phyloP scores from a whole-genome alignment of 2,888 invertebrate species.

The Quadroppia sp. region DNA sequence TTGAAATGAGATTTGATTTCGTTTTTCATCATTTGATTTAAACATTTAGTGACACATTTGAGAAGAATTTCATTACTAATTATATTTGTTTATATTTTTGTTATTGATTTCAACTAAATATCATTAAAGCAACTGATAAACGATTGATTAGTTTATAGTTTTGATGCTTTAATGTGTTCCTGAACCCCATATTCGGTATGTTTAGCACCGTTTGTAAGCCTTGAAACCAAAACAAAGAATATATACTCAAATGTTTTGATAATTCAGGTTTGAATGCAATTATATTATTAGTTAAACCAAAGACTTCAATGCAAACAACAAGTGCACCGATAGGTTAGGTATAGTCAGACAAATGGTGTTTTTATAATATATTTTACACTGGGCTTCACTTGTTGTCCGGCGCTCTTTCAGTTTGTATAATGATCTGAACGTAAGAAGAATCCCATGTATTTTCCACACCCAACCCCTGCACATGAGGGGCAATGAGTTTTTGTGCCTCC shows the following conservation, averaged over 20 bases:
- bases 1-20: neutral
- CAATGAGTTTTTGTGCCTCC: slow-evolving; percentile 19
- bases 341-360: neutral
- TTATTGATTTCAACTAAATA: neutral
- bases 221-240: neutral
- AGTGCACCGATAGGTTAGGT: neutral
- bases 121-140: neutral
- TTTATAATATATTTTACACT: neutral
- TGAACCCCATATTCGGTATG: neutral
- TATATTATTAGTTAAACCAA: neutral
- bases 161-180: neutral
- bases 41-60: slow-evolving; percentile 13
- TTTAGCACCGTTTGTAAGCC: neutral
- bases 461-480: neutral
- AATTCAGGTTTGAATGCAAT: slow-evolving; percentile 15
- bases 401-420: slow-evolving; percentile 8
- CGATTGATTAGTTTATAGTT: neutral
- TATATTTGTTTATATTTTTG: neutral
- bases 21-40: neutral
- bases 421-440: neutral
- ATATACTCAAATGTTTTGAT: slow-evolving; percentile 1
- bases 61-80: slow-evolving; percentile 13
- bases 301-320: slow-evolving; percentile 4
- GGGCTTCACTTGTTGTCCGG: slow-evolving; percentile 27
- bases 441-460: slow-evolving; percentile 23